Evolutionary conservation across 2,888 invertebrate species (phyloP).

Genomic region (Ornithoptera alexandrae): DNA sequence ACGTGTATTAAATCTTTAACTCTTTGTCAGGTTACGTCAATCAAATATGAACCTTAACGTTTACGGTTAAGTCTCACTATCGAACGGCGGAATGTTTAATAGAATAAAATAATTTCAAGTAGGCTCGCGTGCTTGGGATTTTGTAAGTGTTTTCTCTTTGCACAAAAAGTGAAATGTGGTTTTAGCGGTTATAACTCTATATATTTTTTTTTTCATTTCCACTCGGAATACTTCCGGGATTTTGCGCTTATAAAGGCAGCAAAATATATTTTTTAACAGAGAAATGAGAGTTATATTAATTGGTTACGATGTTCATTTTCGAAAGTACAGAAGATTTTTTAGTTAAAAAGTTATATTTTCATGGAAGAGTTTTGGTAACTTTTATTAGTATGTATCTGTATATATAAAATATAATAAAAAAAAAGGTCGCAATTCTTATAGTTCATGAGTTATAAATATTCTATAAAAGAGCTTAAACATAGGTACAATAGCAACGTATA

Average conservation of each 20-base stretch:
- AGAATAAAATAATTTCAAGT: constrained; percentile 56
- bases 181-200: constrained; percentile 34
- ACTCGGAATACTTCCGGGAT: constrained; percentile 25
- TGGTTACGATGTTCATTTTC: constrained; percentile 1
- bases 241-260: constrained; percentile 8
- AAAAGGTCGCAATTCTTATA: too few relatives aligned
- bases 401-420: too few relatives aligned
- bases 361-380: background rate
- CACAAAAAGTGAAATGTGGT: constrained; percentile 32
- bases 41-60: constrained; percentile 39
- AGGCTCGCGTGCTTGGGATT: constrained; percentile 56
- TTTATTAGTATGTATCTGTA: background rate
- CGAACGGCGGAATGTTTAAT: constrained; percentile 7
- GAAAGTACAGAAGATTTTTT: background rate
- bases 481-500: too few relatives aligned
- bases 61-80: constrained; percentile 33
- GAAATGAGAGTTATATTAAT: background rate
- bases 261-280: background rate
- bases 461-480: too few relatives aligned
- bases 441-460: too few relatives aligned
- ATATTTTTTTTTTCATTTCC: constrained; percentile 27
- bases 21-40: constrained; percentile 39
- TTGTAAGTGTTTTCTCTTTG: constrained; percentile 46
- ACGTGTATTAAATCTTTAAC: constrained; percentile 56
- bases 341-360: background rate